Conservation (phyloP, 2,888 invertebrate genomes). For the Cyclophora albipunctata region DNA sequence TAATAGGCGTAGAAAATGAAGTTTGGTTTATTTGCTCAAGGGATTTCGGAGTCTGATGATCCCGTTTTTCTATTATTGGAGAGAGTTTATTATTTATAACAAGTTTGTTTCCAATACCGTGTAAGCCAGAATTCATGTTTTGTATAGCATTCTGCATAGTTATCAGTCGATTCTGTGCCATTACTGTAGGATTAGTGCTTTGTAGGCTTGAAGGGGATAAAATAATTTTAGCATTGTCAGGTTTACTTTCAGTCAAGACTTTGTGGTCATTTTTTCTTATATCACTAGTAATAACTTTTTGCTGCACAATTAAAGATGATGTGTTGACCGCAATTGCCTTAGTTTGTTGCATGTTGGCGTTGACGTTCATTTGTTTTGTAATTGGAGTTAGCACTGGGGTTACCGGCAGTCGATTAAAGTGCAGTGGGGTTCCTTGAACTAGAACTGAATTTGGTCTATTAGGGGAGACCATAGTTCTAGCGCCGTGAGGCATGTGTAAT, state of each 20-base stretch:
- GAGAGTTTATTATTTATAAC: slow-evolving; percentile 50
- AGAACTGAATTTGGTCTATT: slow-evolving; percentile 63
- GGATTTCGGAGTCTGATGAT: slow-evolving; percentile 41
- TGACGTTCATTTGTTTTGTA: slow-evolving; percentile 72
- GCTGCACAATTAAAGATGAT: slow-evolving; percentile 44
- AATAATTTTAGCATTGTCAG: slow-evolving; percentile 58
- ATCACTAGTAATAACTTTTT: slow-evolving; percentile 54
- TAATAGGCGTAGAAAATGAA: slow-evolving; percentile 47
- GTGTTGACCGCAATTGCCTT: slow-evolving; percentile 41
- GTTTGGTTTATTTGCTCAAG: slow-evolving; percentile 43
- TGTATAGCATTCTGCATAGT: slow-evolving; percentile 62
- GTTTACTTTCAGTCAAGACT: slow-evolving; percentile 33
- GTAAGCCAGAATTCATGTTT: slow-evolving; percentile 48
- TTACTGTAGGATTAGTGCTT: slow-evolving; percentile 52
- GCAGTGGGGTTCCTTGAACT: slow-evolving; percentile 60
- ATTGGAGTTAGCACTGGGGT: slow-evolving; percentile 74
- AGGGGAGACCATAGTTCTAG: slow-evolving; percentile 61
- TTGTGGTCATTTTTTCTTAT: slow-evolving; percentile 45
- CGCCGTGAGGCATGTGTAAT: slow-evolving; percentile 53
- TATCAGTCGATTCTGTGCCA: slow-evolving; percentile 65
- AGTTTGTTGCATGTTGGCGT: slow-evolving; percentile 57
- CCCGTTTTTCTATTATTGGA: slow-evolving; percentile 52
- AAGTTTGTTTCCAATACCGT: slow-evolving; percentile 50
- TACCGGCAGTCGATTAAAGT: slow-evolving; percentile 74
- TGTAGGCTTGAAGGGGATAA: slow-evolving; percentile 55